These are phyloP conservation scores for Mormyrus proboscirostris DNA, from an alignment of 2,797 vertebrate species.

Conservation along the genomic window DNA sequence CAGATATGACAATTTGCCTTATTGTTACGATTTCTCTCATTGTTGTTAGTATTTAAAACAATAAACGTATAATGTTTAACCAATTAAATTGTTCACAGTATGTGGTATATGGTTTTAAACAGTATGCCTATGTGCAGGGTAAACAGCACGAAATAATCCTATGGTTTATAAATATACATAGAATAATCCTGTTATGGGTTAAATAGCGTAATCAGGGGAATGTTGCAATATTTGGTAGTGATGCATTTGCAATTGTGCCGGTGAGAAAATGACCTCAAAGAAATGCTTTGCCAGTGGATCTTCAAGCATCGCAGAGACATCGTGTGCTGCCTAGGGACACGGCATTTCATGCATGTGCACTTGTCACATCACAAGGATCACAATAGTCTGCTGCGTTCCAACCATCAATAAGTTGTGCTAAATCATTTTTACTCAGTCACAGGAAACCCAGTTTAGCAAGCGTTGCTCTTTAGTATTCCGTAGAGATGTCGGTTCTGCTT, in stretches of 20 bases:
- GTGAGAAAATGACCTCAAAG: background rate
- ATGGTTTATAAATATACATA: no score
- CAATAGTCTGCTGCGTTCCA: background rate
- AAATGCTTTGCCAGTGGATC: background rate
- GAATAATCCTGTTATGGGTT: no score
- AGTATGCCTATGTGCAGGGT: no score
- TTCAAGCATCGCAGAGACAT: background rate
- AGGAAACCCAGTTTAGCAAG: background rate
- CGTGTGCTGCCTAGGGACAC: background rate
- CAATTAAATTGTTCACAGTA: no score
- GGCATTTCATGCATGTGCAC: background rate
- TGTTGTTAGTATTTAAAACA: no score
- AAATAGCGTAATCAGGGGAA: no score
- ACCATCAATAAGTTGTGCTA: background rate
- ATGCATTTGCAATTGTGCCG: background rate
- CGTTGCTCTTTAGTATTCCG: background rate
- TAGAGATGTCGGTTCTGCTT: background rate
- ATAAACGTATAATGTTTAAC: no score
- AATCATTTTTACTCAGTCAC: background rate
- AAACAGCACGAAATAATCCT: no score
- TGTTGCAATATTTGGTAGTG: background rate
- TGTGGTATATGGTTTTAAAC: no score
- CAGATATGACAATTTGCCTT: no score
- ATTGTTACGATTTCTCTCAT: no score
- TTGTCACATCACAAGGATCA: background rate